Base-by-base conservation (phyloP, 37 sponge, comb jelly and placozoan species). In the Aplysina aerophoba region DNA sequence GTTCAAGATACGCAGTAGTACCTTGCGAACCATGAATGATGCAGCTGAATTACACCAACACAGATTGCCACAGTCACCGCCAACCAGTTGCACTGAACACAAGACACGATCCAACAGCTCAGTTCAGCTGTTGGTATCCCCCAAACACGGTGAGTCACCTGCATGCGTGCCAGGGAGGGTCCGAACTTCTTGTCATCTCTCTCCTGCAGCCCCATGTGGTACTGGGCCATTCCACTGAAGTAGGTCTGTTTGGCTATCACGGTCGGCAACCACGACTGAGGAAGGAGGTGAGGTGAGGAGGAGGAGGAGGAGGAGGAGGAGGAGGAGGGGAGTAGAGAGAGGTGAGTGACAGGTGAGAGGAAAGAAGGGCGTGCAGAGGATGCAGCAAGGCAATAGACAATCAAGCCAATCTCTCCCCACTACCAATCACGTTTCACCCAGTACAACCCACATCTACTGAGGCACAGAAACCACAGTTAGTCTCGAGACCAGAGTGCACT, bases 211-310 rank as follows among this genome's bases (percentile, higher is more conserved):
- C 87, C 94, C 86, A 88, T 35, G 22, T 87, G 54, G 62, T 93
- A 88, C 87, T 96, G 95, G 24, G 97, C 97, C 64, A 94, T 77
- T 16, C 84, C 92, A 50, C 88, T 90, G 69, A 92, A 94, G 83
- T 92, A 88, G 30, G 86, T 35, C 66, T 92, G 90, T 81, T 96
- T 96, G 56, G 91, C 92, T 16, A 59, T 25, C 15, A 92, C 94
- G 53, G 80, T 89, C 24, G 82, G 73, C 14, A 92, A 16, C 93
- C 93, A 96, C 4, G 77, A 55, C 91, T 93, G 58, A 31, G 63
- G 24, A 28, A 2, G 50, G 11, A 8, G 65, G 30, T 6, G 11
- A 63, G 65, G 5, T 2, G 65, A 5, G 50, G 8, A 44, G 75
- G 24, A n/a, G 6, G 41, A 44, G 41, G 44, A 4, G 41, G 17